Evolutionary conservation across 2,888 invertebrate genomes (phyloP).

Genomic region (Eristalis arbustorum): DNA sequence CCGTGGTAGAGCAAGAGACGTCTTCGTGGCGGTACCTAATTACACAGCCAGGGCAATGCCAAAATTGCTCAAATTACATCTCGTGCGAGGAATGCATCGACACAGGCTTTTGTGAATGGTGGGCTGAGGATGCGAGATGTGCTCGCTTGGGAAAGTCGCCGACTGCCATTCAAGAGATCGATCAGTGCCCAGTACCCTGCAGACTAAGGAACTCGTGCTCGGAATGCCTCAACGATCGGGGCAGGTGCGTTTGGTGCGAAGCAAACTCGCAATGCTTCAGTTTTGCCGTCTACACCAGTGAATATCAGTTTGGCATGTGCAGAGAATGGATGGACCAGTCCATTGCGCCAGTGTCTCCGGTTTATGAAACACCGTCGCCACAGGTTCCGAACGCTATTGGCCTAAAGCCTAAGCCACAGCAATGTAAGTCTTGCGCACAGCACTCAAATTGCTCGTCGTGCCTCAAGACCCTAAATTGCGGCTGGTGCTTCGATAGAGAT

Average conservation of each 20-base stretch:
- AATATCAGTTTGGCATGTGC: slow-evolving; percentile 95
- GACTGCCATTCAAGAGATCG: slow-evolving; percentile 84
- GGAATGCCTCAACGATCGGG: slow-evolving; percentile 90
- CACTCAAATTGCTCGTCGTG: slow-evolving; percentile 90
- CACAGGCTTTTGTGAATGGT: slow-evolving; percentile 94
- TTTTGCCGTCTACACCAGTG: slow-evolving; percentile 96
- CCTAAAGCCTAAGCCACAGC: slow-evolving; percentile 80
- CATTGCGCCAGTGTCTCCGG: slow-evolving; percentile 77
- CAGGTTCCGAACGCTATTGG: slow-evolving; percentile 40
- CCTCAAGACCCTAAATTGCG: slow-evolving; percentile 91
- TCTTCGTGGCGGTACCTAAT: slow-evolving; percentile 88
- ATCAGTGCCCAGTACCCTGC: slow-evolving; percentile 91
- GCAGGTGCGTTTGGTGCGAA: slow-evolving; percentile 97
- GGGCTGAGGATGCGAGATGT: slow-evolving; percentile 93
- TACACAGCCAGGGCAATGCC: slow-evolving; percentile 90
- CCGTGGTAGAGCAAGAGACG: slow-evolving; percentile 69
- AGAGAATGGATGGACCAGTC: slow-evolving; percentile 95
- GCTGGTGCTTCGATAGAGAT: slow-evolving; percentile 94
- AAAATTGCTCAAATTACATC: slow-evolving; percentile 93
- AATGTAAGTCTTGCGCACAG: slow-evolving; percentile 90
- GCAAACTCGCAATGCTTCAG: slow-evolving; percentile 95
- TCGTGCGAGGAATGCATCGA: slow-evolving; percentile 91
- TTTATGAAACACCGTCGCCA: slow-evolving; percentile 39
- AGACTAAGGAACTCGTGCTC: slow-evolving; percentile 88
- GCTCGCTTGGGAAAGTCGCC: slow-evolving; percentile 87